These are phyloP conservation scores for Turritopsis rubra DNA, from an alignment of 30 jellyfish, hydroid and myxozoan genomes.

Conservation along the genomic window DNA sequence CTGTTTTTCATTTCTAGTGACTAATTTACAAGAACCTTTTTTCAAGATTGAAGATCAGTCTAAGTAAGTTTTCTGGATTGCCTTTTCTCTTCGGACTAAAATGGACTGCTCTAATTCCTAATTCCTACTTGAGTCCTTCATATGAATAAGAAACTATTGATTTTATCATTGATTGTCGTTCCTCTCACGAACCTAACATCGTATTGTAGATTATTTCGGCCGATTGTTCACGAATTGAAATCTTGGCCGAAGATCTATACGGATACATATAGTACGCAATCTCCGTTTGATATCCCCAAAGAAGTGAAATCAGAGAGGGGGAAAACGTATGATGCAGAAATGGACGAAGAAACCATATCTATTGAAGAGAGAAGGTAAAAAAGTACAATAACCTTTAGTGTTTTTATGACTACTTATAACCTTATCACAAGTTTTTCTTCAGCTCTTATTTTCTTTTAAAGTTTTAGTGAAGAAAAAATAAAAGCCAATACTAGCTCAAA, in stretches of 20 bases:
- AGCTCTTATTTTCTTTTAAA: too few species aligned
- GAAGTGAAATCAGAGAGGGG: background rate
- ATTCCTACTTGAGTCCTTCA: too few species aligned
- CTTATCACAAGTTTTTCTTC: too few species aligned
- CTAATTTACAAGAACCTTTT: background rate
- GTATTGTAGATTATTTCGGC: background rate
- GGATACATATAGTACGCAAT: background rate
- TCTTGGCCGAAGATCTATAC: background rate
- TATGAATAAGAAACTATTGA: too few species aligned
- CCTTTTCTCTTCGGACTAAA: too few species aligned
- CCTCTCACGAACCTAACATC: too few species aligned
- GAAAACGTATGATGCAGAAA: constrained; percentile 8
- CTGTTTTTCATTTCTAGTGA: background rate
- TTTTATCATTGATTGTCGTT: too few species aligned
- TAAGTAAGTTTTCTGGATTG: background rate
- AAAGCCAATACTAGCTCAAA: background rate
- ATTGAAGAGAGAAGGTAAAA: background rate
- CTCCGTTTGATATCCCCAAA: constrained; percentile 13
- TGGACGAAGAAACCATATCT: constrained; percentile 13
- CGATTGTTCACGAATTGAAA: background rate
- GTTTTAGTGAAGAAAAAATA: background rate
- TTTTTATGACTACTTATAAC: too few species aligned
- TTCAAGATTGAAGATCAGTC: constrained; percentile 16
- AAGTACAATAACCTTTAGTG: too few species aligned
- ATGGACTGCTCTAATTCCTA: too few species aligned